Percentiles rank a stretch among this genome's conserved stretches.
Evolutionary conservation across 2,113 vertebrate genomes (phyloP).

Genomic region (Phaethon lepturus): DNA sequence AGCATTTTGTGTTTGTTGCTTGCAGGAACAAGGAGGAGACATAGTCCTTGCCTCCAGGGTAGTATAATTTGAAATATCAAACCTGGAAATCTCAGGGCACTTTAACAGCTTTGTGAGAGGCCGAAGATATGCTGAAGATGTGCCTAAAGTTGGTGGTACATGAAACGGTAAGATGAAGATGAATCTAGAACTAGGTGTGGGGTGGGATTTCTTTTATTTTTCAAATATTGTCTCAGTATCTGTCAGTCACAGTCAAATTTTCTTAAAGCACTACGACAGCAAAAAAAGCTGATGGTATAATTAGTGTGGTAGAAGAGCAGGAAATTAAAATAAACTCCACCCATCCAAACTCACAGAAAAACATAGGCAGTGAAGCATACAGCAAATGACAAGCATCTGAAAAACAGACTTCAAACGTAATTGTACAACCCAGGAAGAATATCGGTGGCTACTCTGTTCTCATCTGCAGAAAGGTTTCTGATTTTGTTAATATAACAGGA

Average conservation of each 20-base stretch:
- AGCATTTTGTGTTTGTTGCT: not conserved
- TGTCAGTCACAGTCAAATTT: not conserved
- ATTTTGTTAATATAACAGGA: not conserved
- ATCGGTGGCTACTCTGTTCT: not conserved
- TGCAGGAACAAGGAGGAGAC: not conserved
- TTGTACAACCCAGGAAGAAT: not conserved
- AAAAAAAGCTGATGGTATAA: not conserved
- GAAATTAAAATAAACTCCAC: conserved; percentile 23
- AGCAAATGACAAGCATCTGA: not conserved
- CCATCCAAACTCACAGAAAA: not conserved
- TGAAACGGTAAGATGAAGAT: not conserved
- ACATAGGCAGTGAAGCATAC: not conserved
- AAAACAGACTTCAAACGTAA: not conserved
- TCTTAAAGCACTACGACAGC: not conserved
- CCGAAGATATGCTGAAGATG: not conserved
- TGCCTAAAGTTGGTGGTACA: not conserved
- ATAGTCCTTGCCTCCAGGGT: not conserved
- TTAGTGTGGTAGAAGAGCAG: not conserved
- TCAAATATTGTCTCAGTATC: not conserved
- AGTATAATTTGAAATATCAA: not conserved
- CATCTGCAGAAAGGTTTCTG: not conserved
- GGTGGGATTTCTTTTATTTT: not conserved
- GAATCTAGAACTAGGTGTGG: not conserved
- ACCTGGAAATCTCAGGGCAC: not conserved
- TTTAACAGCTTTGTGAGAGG: not conserved